phyloP scores from a whole-genome alignment of 2,113 vertebrate genomes.

The Canis aureus region DNA sequence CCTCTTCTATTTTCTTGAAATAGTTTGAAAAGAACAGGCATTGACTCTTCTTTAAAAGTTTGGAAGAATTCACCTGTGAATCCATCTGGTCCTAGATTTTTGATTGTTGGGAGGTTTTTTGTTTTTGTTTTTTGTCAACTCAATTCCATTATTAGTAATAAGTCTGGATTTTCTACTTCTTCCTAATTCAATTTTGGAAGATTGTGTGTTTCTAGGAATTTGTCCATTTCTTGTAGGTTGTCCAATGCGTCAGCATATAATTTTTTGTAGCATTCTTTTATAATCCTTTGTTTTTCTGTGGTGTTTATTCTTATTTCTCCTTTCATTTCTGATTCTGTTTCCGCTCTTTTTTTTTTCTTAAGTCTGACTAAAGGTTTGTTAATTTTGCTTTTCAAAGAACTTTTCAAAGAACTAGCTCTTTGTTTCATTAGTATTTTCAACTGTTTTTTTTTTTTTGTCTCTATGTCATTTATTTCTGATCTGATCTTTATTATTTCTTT shows the following conservation, averaged over 20 bases:
- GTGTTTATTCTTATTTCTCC: background rate
- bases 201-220: background rate
- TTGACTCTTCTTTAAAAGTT: background rate
- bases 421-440: background rate
- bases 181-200: background rate
- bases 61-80: background rate
- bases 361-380: background rate
- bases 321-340: background rate
- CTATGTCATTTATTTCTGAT: background rate
- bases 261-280: background rate
- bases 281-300: background rate
- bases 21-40: background rate
- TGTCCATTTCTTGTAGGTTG: background rate
- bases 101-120: background rate
- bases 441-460: background rate
- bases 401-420: background rate
- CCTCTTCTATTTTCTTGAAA: background rate
- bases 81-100: background rate
- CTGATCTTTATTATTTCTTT: background rate
- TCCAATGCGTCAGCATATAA: background rate
- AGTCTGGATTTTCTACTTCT: background rate
- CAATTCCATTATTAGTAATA: background rate
- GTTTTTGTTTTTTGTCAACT: background rate
- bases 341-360: background rate
- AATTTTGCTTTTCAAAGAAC: background rate